These are phyloP conservation scores for Neolamprologus caudopunctatus DNA, from an alignment of 2,113 vertebrate species.

Conservation along the genomic window DNA sequence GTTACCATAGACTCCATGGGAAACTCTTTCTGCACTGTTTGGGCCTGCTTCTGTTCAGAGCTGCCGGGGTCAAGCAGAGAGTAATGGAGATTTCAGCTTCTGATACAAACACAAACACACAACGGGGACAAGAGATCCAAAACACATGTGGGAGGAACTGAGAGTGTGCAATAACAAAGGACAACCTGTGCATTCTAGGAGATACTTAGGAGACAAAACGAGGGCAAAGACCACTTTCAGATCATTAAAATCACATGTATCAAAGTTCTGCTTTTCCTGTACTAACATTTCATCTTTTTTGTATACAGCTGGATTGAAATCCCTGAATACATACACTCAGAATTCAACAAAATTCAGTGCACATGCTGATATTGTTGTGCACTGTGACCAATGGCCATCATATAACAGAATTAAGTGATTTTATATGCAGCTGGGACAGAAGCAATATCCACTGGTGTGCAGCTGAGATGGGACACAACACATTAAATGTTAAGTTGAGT, in stretches of 20 bases:
- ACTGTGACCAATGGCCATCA: not conserved
- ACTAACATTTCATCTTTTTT: not conserved
- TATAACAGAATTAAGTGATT: not conserved
- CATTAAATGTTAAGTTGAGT: not conserved
- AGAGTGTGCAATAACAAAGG: not conserved
- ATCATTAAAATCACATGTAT: not conserved
- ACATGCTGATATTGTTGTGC: not conserved
- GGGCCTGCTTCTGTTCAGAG: slow-evolving; percentile 21
- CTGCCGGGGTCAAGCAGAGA: not conserved
- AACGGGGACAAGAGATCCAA: slow-evolving; percentile 20
- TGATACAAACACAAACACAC: slow-evolving; percentile 3
- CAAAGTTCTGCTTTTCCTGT: not conserved
- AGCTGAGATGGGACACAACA: not conserved
- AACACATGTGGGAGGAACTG: slow-evolving; percentile 32
- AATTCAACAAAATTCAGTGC: not conserved
- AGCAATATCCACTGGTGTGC: not conserved
- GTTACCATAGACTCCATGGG: not conserved
- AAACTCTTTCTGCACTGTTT: not conserved
- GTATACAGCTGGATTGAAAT: not conserved
- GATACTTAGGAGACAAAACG: not conserved
- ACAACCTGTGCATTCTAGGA: not conserved
- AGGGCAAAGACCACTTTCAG: not conserved
- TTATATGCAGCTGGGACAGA: not conserved
- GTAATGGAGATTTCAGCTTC: slow-evolving; percentile 11
- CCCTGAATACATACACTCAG: not conserved